phyloP scores from a whole-genome alignment of 2,113 vertebrate genomes.

The Eupsittula cactorum region DNA sequence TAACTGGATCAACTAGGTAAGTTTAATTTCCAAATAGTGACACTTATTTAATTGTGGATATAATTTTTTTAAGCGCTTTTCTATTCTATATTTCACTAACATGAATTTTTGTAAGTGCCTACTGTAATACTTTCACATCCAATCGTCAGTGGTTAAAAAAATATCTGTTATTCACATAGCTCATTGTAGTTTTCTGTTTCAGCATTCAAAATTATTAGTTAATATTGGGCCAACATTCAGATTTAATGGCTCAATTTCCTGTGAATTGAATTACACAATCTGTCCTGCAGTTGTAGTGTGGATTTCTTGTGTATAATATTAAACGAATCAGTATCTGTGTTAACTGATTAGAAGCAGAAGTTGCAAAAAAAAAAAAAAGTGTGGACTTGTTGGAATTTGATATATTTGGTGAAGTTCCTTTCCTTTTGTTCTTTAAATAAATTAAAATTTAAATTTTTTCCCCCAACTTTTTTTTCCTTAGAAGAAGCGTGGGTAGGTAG shows the following conservation, averaged over 20 bases:
- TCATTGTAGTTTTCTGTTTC: neutral
- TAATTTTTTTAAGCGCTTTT: neutral
- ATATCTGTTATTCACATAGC: neutral
- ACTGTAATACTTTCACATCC: neutral
- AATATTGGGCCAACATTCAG: neutral
- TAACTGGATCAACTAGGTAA: neutral
- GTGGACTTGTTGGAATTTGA: neutral
- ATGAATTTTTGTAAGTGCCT: neutral
- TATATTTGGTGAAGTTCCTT: neutral
- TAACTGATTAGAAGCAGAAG: neutral
- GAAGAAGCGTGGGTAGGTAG: neutral
- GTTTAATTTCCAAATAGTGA: neutral
- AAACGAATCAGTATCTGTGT: neutral
- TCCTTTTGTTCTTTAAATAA: neutral
- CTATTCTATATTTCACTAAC: neutral
- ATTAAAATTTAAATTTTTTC: neutral
- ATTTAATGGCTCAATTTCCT: neutral
- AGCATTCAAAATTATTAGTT: neutral
- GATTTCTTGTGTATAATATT: neutral
- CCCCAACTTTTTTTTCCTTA: rapidly evolving
- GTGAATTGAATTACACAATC: neutral
- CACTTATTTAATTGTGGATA: neutral
- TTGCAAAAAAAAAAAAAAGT: neutral
- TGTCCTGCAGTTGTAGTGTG: neutral
- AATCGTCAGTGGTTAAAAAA: neutral